phyloP scores from a whole-genome alignment of 2,888 invertebrate genomes.

The Campopleginae sp. region DNA sequence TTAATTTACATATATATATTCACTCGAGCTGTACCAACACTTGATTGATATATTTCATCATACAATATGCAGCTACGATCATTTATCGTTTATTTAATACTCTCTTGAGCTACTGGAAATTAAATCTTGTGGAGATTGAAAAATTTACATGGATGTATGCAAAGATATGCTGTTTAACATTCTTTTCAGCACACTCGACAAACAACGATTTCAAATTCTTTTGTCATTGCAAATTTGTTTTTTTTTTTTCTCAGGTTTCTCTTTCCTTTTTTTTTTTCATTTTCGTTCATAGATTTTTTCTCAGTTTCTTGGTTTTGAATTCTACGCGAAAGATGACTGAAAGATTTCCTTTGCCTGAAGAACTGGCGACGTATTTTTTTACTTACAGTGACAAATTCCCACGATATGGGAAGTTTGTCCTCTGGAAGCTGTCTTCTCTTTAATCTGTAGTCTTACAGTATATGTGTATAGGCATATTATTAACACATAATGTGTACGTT shows the following conservation, averaged over 20 bases:
- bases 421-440: slow-evolving; percentile 51
- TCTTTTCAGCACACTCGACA: not conserved
- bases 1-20: slow-evolving; percentile 56
- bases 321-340: not conserved
- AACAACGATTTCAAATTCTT: not conserved
- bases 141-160: slow-evolving; percentile 1
- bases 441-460: slow-evolving; percentile 11
- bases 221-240: not conserved
- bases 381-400: slow-evolving; percentile 31
- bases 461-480: not conserved
- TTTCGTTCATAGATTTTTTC: not conserved
- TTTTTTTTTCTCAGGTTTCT: not conserved
- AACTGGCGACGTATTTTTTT: not conserved
- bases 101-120: slow-evolving; percentile 26
- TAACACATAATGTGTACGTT: slow-evolving; percentile 22
- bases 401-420: slow-evolving; percentile 43
- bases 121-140: slow-evolving; percentile 1
- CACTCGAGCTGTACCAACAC: slow-evolving; percentile 17
- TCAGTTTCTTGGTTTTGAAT: not conserved
- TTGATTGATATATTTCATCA: slow-evolving; percentile 39
- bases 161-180: slow-evolving; percentile 11
- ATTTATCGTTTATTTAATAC: slow-evolving; percentile 30
- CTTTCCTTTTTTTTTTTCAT: not conserved
- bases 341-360: not conserved
- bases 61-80: slow-evolving; percentile 17